Evolutionary conservation across 2,113 vertebrate species (phyloP).

Genomic region (Columba janthina): DNA sequence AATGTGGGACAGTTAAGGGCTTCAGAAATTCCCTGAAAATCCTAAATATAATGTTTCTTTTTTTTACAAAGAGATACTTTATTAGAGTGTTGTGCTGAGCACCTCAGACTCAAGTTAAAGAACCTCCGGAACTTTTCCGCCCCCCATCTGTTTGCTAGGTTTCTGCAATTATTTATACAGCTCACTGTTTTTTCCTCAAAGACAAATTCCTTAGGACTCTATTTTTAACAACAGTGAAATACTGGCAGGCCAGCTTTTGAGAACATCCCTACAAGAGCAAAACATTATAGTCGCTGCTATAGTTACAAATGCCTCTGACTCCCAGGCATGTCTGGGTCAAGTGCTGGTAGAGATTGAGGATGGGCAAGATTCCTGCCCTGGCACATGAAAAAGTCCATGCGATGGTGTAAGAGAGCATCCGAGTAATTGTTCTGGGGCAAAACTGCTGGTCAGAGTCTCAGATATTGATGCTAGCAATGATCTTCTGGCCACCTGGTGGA

Average conservation of each 20-base stretch:
- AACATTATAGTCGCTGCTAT: not conserved
- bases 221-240: not conserved
- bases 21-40: not conserved
- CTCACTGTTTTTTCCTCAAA: not conserved
- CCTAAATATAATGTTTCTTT: not conserved
- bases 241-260: not conserved
- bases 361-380: not conserved
- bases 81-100: not conserved
- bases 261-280: not conserved
- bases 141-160: not conserved
- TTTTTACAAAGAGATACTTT: not conserved
- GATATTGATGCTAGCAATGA: not conserved
- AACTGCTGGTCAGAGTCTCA: not conserved
- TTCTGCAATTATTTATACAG: not conserved
- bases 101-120: not conserved
- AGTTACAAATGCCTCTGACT: not conserved
- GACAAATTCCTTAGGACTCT: not conserved
- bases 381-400: not conserved
- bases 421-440: not conserved
- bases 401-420: not conserved
- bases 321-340: not conserved
- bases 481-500: not conserved
- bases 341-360: not conserved
- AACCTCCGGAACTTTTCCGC: not conserved
- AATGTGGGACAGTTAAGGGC: rapidly evolving